Percentiles rank a stretch among this genome's conserved stretches.
phyloP scores from a whole-genome alignment of 2,113 vertebrate species.

The Isurus oxyrinchus region DNA sequence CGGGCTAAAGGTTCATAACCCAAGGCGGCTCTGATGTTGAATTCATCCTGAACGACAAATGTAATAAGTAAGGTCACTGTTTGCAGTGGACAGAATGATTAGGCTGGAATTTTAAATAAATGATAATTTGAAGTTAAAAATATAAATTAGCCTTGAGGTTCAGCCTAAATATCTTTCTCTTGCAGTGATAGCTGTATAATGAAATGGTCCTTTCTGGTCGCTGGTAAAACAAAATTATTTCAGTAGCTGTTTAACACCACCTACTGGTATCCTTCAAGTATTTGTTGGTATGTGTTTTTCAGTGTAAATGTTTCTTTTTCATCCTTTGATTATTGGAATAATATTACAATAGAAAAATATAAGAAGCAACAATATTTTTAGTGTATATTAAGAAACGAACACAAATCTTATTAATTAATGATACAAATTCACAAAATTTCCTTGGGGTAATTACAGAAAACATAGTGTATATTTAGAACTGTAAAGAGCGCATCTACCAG shows the following conservation, averaged over 20 bases:
- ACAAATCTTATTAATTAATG: background rate
- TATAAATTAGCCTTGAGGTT: background rate
- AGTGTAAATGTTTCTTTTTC: background rate
- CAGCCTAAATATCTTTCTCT: background rate
- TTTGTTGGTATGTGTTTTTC: background rate
- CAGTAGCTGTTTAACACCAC: conserved; percentile 28
- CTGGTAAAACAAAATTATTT: background rate
- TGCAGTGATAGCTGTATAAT: background rate
- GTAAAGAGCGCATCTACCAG: background rate
- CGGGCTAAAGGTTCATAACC: background rate
- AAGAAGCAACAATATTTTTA: background rate
- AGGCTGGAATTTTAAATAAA: too few species aligned
- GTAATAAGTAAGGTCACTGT: background rate
- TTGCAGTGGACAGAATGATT: background rate
- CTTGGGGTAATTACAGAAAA: background rate
- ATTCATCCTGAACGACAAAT: too few species aligned
- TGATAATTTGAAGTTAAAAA: background rate
- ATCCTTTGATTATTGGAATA: background rate
- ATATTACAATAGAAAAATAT: background rate
- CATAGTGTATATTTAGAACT: background rate
- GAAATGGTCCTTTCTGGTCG: background rate
- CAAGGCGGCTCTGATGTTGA: background rate
- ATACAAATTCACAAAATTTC: background rate
- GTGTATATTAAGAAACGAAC: too few species aligned
- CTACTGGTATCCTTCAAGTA: conserved; percentile 20